A percentile compares a stretch with the other conserved stretches of the same genome.
These are phyloP conservation scores for Schrankia costaestrigalis DNA, from an alignment of 2,888 invertebrate species.

Conservation along the genomic window DNA sequence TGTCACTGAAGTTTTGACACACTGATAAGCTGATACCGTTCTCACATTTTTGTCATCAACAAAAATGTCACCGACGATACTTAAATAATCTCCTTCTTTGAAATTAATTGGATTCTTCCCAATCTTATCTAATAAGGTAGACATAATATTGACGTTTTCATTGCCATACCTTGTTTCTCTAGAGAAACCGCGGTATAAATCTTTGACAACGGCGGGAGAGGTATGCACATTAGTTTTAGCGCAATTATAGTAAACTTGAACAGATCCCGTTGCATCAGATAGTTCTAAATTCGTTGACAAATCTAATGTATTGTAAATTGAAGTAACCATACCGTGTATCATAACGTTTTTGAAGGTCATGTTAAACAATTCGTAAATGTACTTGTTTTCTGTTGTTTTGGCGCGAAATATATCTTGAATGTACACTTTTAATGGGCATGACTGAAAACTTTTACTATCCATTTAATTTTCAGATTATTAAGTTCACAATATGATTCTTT, in stretches of 20 bases:
- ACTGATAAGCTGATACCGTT: slow-evolving; percentile 63
- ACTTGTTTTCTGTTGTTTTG: slow-evolving; percentile 53
- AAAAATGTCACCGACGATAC: slow-evolving; percentile 66
- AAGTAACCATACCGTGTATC: slow-evolving; percentile 66
- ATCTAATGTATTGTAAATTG: slow-evolving; percentile 48
- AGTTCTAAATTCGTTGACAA: slow-evolving; percentile 55
- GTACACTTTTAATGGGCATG: slow-evolving; percentile 59
- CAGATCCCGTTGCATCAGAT: slow-evolving; percentile 63
- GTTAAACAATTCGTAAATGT: slow-evolving; percentile 62
- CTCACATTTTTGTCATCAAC: slow-evolving; percentile 51
- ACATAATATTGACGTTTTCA: slow-evolving; percentile 51
- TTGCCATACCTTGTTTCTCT: slow-evolving; percentile 45
- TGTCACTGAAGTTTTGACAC: slow-evolving; percentile 48
- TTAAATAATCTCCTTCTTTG: slow-evolving; percentile 50
- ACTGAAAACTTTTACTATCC: slow-evolving; percentile 45
- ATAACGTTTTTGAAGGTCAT: slow-evolving; percentile 65
- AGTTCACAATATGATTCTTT: neutral
- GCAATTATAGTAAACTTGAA: slow-evolving; percentile 59
- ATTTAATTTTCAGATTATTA: slow-evolving; percentile 11
- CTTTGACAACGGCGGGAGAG: slow-evolving; percentile 39
- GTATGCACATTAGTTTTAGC: slow-evolving; percentile 51
- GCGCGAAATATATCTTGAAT: slow-evolving; percentile 72
- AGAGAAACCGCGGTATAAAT: slow-evolving; percentile 46
- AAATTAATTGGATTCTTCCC: slow-evolving; percentile 44
- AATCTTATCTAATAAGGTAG: slow-evolving; percentile 51